Conservation (phyloP, 2,113 vertebrate genomes). For the Elachura formosa region DNA sequence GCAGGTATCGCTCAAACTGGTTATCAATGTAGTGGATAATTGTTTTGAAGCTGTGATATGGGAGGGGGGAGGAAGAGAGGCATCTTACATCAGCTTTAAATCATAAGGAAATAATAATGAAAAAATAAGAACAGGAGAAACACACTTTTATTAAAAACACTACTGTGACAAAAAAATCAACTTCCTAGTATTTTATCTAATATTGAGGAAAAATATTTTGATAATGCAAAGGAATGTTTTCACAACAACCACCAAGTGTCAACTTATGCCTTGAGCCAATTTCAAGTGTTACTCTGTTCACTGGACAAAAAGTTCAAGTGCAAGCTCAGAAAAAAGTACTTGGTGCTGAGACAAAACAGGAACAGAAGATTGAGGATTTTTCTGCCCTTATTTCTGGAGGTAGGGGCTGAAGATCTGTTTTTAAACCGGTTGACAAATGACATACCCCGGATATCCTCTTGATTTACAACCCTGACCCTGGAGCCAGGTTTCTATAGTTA, state of each 20-base stretch:
- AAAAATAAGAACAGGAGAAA: not conserved
- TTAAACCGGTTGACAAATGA: not conserved
- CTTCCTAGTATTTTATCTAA: not conserved
- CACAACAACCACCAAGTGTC: not conserved
- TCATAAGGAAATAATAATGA: not conserved
- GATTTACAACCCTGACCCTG: not conserved
- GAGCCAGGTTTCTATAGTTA: not conserved
- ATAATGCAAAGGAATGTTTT: not conserved
- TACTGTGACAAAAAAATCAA: not conserved
- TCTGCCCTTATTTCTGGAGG: not conserved
- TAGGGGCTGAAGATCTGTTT: not conserved
- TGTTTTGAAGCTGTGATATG: constrained; percentile 80
- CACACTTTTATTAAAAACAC: not conserved
- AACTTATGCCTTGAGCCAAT: not conserved
- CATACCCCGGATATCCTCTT: not conserved
- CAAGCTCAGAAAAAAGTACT: not conserved
- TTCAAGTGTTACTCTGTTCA: not conserved
- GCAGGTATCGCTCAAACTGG: constrained; percentile 86
- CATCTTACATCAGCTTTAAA: not conserved
- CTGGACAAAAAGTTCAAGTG: not conserved
- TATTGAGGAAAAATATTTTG: not conserved
- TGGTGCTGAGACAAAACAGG: not conserved
- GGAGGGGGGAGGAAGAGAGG: not conserved
- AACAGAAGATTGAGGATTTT: not conserved
- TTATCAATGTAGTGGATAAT: constrained; percentile 89